These are phyloP conservation scores for Patella caerulea DNA, from an alignment of 2,888 invertebrate species.

Conservation along the genomic window DNA sequence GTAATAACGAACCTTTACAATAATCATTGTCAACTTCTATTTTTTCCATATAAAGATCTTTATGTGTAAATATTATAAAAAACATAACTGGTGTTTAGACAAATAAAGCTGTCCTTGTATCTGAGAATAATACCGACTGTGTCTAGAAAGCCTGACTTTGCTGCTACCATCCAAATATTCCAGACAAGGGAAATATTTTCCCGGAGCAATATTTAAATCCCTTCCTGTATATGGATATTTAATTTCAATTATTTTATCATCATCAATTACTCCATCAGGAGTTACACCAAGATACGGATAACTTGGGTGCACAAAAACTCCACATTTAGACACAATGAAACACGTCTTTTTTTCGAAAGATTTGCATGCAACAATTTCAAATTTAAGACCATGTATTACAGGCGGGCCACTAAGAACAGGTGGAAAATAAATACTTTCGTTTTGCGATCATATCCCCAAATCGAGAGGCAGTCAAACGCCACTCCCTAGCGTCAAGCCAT, in stretches of 20 bases:
- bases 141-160: constrained; percentile 22
- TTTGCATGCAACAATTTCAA: constrained; percentile 28
- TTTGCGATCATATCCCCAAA: neutral
- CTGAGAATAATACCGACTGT: constrained; percentile 33
- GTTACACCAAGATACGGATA: constrained; percentile 8
- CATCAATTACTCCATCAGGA: constrained; percentile 35
- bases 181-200: constrained; percentile 15
- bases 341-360: constrained; percentile 21
- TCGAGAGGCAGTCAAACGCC: neutral
- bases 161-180: neutral
- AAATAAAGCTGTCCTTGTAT: constrained; percentile 38
- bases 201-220: constrained; percentile 22
- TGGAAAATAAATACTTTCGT: neutral
- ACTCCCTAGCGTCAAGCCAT: neutral
- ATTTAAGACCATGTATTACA: constrained; percentile 35
- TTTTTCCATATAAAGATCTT: too few species aligned
- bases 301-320: too few species aligned
- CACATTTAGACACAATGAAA: too few species aligned
- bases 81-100: neutral
- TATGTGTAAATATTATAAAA: too few species aligned
- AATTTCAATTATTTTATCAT: constrained; percentile 29
- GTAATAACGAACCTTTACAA: constrained; percentile 20
- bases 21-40: too few species aligned
- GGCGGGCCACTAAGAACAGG: constrained; percentile 13
- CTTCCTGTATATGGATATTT: constrained; percentile 31